Evolutionary conservation across 2,113 vertebrate genomes (phyloP), one percentile per base, ranked within the genome.

Genomic region (Albula glossodonta): DNA sequence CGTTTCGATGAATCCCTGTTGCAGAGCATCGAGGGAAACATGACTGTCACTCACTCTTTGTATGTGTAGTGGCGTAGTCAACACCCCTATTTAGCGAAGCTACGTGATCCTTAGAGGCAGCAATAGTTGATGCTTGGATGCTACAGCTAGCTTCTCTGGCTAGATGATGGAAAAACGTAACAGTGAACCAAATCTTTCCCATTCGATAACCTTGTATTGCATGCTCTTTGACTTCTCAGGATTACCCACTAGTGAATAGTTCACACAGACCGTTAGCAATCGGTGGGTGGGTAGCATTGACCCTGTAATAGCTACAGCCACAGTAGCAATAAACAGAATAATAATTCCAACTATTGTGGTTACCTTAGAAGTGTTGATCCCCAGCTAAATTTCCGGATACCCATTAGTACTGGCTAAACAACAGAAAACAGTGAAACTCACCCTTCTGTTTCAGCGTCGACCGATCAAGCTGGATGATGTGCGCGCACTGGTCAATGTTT

Each of bases 401-500:
- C 31, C 31, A 41, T 41, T 1, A 41, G 31, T 41, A 41, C 31
- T 41, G 31, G 31, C 31, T 41, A 52, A 15, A 41, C 17, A 56
- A 25, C 10, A 25, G 17, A 12, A 8, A 31, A 48, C 63, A 11
- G 6, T 17, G 48, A 10, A 53, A 70, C 92, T 92, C 92, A 96
- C 95, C 95, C 93, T 91, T 94, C 2, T 91, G 87, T 48, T 87
- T 93, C 57, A 96, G 89, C 63, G 94, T 17, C 0, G 90, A 88
- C 8, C 86, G 92, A 86, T 96, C 94, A 25, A 89, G 90, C 19
- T 94, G 87, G 78, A 96, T 66, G 78, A 93, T 89, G 49, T 89
- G 87, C 9, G 89, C 89, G 41, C 95, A 95, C 80, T 90, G 88
- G 48, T 95, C 94, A 41, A 91, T 48, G 83, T 94, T 89, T 57